These are phyloP conservation scores for Zapornia atra DNA, from an alignment of 2,113 vertebrate genomes.

Conservation along the genomic window DNA sequence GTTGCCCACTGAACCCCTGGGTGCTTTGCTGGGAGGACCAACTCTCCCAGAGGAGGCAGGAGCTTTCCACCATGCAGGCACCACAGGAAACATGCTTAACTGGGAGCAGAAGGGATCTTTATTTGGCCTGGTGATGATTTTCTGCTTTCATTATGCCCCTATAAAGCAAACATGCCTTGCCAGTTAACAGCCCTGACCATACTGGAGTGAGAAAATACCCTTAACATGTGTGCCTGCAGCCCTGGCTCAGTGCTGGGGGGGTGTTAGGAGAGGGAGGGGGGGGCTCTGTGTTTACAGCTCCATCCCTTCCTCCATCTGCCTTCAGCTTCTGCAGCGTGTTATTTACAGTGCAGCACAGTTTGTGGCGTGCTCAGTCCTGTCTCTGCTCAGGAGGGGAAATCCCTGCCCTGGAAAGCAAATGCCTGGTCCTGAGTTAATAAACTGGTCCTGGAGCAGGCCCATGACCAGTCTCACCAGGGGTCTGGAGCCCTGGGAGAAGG, in stretches of 20 bases:
- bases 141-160: background rate
- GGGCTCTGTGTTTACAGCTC: background rate
- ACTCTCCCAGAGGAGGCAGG: background rate
- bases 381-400: background rate
- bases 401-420: background rate
- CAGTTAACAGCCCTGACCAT: background rate
- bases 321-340: rapidly evolving
- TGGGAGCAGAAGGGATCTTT: background rate
- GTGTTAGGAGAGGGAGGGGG: too few species aligned
- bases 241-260: rapidly evolving
- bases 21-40: background rate
- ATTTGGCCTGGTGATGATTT: background rate
- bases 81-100: background rate
- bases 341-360: background rate
- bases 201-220: background rate
- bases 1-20: background rate
- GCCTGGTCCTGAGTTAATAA: background rate
- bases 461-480: rapidly evolving
- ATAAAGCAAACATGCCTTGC: background rate
- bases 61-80: background rate
- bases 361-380: background rate
- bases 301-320: background rate
- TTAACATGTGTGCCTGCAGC: background rate
- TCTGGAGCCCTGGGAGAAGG: background rate
- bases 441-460: background rate